A percentile compares a stretch with the other conserved stretches of the same genome.
Conservation (phyloP, 2,797 vertebrate genomes). For the Balearica regulorum region DNA sequence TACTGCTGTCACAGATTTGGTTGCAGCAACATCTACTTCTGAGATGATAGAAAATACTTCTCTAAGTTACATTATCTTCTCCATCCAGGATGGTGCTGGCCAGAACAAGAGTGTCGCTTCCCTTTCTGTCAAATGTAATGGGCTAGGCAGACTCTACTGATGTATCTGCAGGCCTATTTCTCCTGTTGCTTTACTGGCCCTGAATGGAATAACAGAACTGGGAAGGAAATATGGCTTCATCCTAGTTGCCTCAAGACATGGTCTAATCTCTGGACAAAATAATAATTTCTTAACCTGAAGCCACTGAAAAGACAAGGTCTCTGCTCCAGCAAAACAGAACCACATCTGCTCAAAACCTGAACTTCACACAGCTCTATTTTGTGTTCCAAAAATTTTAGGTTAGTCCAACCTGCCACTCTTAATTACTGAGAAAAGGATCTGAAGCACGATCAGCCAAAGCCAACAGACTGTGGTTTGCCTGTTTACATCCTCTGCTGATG, state of each 20-base stretch:
- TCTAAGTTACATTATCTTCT: not conserved
- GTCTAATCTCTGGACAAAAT: not conserved
- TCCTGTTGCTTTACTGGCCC: not conserved
- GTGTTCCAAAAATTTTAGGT: not conserved
- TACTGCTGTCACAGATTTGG: not conserved
- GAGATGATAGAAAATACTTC: no score
- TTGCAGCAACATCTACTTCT: not conserved
- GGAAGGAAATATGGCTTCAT: not conserved
- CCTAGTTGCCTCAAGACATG: not conserved
- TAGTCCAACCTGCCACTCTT: not conserved
- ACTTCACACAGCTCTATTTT: not conserved
- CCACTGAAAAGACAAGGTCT: not conserved
- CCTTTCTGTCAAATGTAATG: not conserved
- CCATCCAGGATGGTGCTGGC: not conserved
- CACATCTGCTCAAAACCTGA: not conserved
- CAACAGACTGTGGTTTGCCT: not conserved
- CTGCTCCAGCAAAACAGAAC: not conserved
- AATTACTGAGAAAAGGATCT: not conserved
- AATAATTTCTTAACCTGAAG: not conserved
- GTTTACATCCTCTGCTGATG: not conserved
- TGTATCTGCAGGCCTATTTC: not conserved
- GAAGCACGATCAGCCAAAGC: not conserved
- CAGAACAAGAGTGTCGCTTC: not conserved
- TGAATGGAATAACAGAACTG: not conserved
- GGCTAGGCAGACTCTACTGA: not conserved